Conservation (phyloP, 2,113 vertebrate species). For the Urocynchramus pylzowi region DNA sequence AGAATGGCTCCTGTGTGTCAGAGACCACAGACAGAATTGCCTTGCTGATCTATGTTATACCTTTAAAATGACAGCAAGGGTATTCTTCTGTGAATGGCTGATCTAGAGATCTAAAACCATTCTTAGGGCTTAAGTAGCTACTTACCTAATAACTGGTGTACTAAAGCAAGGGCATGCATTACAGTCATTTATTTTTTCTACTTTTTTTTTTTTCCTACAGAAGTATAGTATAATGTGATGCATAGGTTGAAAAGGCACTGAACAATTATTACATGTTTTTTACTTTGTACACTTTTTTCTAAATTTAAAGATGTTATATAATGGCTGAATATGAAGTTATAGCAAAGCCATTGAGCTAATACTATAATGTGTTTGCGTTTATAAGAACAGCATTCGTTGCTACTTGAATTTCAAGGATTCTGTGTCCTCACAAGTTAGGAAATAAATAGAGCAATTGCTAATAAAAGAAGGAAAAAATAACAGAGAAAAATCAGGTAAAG, state of each 20-base stretch:
- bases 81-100: neutral
- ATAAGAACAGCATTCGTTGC: neutral
- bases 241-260: neutral
- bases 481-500: neutral
- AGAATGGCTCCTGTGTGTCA: fast-evolving
- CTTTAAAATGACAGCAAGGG: neutral
- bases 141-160: neutral
- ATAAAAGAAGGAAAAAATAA: neutral
- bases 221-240: neutral
- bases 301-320: neutral
- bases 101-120: neutral
- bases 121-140: neutral
- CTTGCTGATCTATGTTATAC: neutral
- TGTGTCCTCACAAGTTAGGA: neutral
- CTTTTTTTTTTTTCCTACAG: neutral
- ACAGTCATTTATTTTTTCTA: neutral
- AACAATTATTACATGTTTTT: neutral
- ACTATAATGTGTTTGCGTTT: neutral
- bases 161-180: neutral
- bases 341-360: neutral
- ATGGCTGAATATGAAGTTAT: neutral
- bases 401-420: neutral
- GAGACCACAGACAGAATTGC: neutral
- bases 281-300: neutral
- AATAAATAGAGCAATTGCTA: neutral